These are phyloP conservation scores for Ophion ventricosus DNA, from an alignment of 2,888 invertebrate species.

Conservation along the genomic window DNA sequence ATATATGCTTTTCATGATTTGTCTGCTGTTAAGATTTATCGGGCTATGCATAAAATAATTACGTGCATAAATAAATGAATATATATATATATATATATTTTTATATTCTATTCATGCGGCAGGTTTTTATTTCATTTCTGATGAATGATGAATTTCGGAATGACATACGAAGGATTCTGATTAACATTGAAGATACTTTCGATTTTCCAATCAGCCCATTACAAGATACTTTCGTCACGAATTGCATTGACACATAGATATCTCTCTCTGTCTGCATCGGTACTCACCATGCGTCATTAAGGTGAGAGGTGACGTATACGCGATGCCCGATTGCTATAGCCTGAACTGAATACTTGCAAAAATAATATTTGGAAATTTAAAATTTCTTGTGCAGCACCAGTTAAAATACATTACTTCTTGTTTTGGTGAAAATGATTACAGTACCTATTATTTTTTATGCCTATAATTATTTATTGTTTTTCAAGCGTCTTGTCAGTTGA, in stretches of 20 bases:
- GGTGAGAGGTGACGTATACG: neutral
- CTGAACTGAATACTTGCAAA: neutral
- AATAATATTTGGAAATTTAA: neutral
- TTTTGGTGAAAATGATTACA: neutral
- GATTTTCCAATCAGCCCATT: neutral
- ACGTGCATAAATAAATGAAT: neutral
- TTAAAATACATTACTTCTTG: neutral
- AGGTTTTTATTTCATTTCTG: neutral
- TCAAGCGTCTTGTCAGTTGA: too few relatives aligned
- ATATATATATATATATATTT: neutral
- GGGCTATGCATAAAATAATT: neutral
- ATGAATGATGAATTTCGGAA: neutral
- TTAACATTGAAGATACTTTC: neutral
- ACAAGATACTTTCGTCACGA: neutral
- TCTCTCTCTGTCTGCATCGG: neutral
- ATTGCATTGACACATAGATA: neutral
- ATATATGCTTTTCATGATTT: slow-evolving; percentile 2
- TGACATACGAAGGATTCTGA: neutral
- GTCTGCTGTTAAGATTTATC: neutral
- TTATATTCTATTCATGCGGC: neutral
- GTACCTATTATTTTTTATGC: neutral
- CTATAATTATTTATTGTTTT: too few relatives aligned
- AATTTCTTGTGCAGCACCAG: neutral
- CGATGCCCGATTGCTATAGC: neutral
- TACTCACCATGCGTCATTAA: neutral